Conservation (phyloP, 2,888 invertebrate genomes). For the Lasioglossum marginatum region DNA sequence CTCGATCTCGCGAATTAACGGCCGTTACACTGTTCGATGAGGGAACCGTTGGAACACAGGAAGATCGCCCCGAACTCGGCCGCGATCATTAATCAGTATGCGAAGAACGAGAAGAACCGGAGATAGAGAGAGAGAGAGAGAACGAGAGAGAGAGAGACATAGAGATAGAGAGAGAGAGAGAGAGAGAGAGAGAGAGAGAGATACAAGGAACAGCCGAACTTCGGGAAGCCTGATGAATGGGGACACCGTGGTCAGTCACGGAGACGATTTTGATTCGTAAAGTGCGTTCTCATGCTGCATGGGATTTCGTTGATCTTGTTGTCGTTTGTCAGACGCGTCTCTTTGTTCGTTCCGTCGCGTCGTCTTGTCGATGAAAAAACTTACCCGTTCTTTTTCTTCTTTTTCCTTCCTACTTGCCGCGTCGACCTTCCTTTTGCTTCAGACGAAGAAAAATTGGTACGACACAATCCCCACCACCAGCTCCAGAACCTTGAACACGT, state of each 20-base stretch:
- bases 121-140: background rate
- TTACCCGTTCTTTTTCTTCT: background rate
- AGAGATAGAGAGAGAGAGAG: background rate
- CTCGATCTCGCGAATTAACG: constrained; percentile 68
- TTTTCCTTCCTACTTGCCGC: background rate
- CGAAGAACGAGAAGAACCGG: constrained; percentile 25
- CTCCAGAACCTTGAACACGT: background rate
- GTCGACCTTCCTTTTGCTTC: background rate
- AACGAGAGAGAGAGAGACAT: background rate
- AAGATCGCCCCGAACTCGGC: constrained; percentile 40
- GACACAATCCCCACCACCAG: background rate
- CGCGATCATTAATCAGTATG: constrained; percentile 69
- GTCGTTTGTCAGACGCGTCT: constrained; percentile 64
- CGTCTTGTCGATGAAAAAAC: constrained; percentile 10
- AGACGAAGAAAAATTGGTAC: background rate
- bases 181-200: background rate
- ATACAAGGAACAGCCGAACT: constrained; percentile 29
- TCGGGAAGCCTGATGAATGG: constrained; percentile 68
- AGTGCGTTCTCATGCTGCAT: constrained; percentile 70
- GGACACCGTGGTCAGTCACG: constrained; percentile 60
- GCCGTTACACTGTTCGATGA: constrained; percentile 40
- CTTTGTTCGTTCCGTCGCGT: background rate
- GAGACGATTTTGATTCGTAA: constrained; percentile 61
- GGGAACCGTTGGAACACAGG: constrained; percentile 33
- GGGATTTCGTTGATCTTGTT: constrained; percentile 55